Base-by-base conservation (phyloP, 1,140 invertebrate genomes). In the Trypoxylus dichotomus region DNA sequence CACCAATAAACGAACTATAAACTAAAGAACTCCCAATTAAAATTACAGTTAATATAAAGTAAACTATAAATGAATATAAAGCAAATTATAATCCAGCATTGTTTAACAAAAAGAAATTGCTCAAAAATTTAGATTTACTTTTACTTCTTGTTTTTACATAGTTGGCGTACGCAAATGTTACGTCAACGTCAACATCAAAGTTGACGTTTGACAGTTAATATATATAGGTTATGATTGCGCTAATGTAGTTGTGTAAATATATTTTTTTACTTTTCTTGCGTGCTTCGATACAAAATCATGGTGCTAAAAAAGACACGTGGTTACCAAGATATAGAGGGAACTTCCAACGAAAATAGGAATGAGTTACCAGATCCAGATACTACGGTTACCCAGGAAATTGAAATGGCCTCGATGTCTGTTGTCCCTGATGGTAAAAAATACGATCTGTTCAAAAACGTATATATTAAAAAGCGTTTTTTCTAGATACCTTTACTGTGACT, bases 401-500 rank as follows among this genome's bases (percentile, higher is more conserved):
- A 95, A 88, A 91, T 95, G 88, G 92, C 93, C 76, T 93, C 93
- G 25, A 92, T 94, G 47, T 90, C 92, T n/a, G 93, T 94, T 75
- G 92, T 94, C 76, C 93, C 93, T 77, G 94, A 95, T 89, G 94
- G 93, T 94, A 88, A 84, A 11, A 80, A 85, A n/a, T 43, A 73
- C 1, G 19, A 7, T 19, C n/a, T 63, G 10, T 37, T 73, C 10
- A 75, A 75, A 47, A 19, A 77, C 19, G 1, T 43, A 32, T 76
- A 76, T 15, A 3, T 37, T n/a, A 27, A 43, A 32, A 11, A 29
- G 25, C 63, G 2, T 37, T 77, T 80, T 29, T 87, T 89, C 78
- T 86, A 95, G 96, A 97, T 87, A 95, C 95, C n/a, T 98, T 94
- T 85, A 98, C 96, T 41, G 94, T 98, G 1, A 94, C 96, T 81